Base-by-base conservation (phyloP, 2,888 invertebrate genomes). In the Oxytorus armatus region DNA sequence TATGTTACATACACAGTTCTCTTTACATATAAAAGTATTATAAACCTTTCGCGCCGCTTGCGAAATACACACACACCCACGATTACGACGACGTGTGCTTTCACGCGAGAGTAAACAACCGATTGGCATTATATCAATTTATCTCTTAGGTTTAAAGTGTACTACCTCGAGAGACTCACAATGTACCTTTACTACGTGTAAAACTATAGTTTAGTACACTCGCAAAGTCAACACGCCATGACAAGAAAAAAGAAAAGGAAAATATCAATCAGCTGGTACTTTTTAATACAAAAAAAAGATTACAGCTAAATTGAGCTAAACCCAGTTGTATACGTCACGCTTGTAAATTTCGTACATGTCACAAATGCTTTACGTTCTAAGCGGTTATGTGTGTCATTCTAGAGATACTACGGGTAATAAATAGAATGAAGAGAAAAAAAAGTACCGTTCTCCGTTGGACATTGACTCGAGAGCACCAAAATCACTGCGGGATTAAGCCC, bases 391-490 rank as follows among this genome's bases (percentile, higher is more conserved):
- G 44, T 65, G 44, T 29, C 29, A 29, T 29, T 29, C 25, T 65
- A 47, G 33, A 39, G 47, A 65, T 61, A 44, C n/a, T 39, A 51
- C 7, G 36, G 36, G 11, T n/a, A 53, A 1, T 7, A 11, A 29
- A 16, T 8, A 33, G 21, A 44, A 39, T 53, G 25, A 57, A 57
- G 44, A 57, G 42, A 16, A 18, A 55, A 14, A 65, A 36, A 80
- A 80, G 77, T 80, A 80, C 80, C 80, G 80, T 79, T 79, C 59
- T 33, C 42, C 69, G 63, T 59, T 78, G 76, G 72, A 65, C 72
- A 80, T 73, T 42, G 69, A 61, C 68, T 68, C 68, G 51, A 53
- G 55, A 68, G 39, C 66, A 79, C 76, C 73, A 61, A 74, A 76
- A 80, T 68, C 72, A 72, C 79, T 80, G 29, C 33, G 49, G 57